These are phyloP conservation scores for Aythya baeri DNA, from an alignment of 2,113 vertebrate genomes.

Conservation along the genomic window DNA sequence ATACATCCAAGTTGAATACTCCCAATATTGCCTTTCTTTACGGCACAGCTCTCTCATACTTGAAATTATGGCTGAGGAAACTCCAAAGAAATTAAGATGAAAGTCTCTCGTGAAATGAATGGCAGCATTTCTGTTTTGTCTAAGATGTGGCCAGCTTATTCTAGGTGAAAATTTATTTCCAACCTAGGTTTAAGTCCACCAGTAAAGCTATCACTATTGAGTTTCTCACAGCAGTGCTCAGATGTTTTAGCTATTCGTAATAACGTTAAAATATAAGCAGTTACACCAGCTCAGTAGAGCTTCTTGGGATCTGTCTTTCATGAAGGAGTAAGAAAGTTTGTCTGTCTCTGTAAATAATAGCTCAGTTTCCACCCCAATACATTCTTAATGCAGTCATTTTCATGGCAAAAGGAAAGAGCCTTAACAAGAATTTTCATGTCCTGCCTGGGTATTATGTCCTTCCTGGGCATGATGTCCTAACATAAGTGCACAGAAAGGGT, in stretches of 20 bases:
- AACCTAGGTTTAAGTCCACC: not conserved
- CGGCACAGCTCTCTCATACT: not conserved
- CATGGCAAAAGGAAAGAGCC: not conserved
- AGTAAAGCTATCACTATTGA: not conserved
- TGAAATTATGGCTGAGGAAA: not conserved
- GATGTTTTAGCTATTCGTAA: not conserved
- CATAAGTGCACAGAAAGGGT: not conserved
- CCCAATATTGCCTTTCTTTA: not conserved
- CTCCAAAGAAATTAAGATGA: not conserved
- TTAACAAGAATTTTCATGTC: not conserved
- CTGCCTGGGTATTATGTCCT: fast-evolving
- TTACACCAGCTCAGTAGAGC: not conserved
- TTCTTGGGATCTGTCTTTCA: not conserved
- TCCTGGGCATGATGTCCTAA: fast-evolving
- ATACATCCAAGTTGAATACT: fast-evolving
- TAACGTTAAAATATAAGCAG: fast-evolving
- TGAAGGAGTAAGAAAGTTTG: not conserved
- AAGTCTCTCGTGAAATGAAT: not conserved
- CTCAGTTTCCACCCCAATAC: not conserved
- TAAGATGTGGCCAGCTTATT: not conserved
- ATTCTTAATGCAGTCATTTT: not conserved
- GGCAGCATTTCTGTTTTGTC: not conserved
- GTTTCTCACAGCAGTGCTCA: not conserved
- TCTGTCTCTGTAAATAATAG: not conserved
- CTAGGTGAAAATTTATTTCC: not conserved